phyloP scores from a whole-genome alignment of 2,113 vertebrate genomes.

The Siniperca chuatsi region DNA sequence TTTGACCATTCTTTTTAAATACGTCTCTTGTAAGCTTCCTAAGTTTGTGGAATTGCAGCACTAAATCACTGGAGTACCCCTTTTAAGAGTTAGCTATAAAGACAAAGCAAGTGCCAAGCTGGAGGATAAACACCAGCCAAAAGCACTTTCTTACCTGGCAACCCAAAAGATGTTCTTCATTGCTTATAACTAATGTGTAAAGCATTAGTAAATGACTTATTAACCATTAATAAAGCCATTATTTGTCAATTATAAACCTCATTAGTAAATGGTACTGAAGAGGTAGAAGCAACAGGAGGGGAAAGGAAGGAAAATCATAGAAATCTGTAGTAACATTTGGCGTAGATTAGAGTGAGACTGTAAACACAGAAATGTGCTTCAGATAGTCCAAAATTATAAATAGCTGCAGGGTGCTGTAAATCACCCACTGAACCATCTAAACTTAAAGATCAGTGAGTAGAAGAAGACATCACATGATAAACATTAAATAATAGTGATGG shows the following conservation, averaged over 20 bases:
- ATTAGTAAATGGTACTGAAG: neutral
- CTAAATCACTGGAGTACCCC: neutral
- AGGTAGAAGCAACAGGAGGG: neutral
- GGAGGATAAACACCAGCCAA: neutral
- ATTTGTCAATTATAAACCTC: neutral
- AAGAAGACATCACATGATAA: conserved; percentile 22
- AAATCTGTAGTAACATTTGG: neutral
- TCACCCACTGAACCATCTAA: conserved; percentile 39
- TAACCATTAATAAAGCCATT: neutral
- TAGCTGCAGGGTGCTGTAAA: conserved; percentile 30
- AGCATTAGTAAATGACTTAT: neutral
- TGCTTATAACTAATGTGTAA: neutral
- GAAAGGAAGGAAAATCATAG: neutral
- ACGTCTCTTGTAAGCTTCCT: neutral
- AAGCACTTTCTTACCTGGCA: neutral
- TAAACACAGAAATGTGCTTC: conserved; percentile 11
- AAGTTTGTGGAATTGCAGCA: neutral
- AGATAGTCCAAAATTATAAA: conserved; percentile 41
- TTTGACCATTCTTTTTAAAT: neutral
- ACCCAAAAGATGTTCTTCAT: neutral
- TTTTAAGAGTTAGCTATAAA: neutral
- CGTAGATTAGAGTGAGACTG: neutral
- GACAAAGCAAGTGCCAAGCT: neutral
- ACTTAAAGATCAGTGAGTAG: conserved; percentile 36
- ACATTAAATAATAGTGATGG: conserved; percentile 13